phyloP scores from a whole-genome alignment of 2,888 invertebrate genomes.

The Diadromus collaris region DNA sequence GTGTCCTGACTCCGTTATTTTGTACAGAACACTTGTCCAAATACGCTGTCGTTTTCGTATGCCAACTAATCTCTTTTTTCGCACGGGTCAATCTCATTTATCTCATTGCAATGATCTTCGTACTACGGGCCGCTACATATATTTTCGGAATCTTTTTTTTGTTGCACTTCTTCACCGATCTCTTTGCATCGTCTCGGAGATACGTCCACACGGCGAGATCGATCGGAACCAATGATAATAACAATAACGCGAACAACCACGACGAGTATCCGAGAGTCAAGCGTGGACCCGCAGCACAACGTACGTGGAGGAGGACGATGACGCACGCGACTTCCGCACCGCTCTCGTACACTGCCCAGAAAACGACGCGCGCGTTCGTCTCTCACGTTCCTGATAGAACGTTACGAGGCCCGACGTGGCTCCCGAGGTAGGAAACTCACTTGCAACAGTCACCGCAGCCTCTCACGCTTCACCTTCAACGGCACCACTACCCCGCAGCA shows the following conservation, averaged over 20 bases:
- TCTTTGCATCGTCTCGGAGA: neutral
- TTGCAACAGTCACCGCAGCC: slow-evolving; percentile 41
- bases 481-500: slow-evolving; percentile 26
- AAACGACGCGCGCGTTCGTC: slow-evolving; percentile 37
- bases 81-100: neutral
- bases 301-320: slow-evolving; percentile 38
- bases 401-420: slow-evolving; percentile 47
- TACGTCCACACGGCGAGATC: neutral
- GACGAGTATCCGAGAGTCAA: slow-evolving; percentile 14
- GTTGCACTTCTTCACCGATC: neutral
- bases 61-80: neutral
- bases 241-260: slow-evolving; percentile 15
- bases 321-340: slow-evolving; percentile 55
- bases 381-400: slow-evolving; percentile 36
- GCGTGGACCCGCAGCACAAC: slow-evolving; percentile 21
- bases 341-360: slow-evolving; percentile 48
- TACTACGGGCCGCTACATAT: neutral
- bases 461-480: slow-evolving; percentile 42
- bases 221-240: neutral
- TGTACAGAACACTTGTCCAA: neutral
- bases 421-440: slow-evolving; percentile 43
- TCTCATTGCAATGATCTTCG: neutral
- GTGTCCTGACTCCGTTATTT: slow-evolving; percentile 2
- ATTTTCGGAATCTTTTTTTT: neutral
- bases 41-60: neutral